These are phyloP conservation scores for Otolemur garnettii DNA, from an alignment of 2,113 vertebrate genomes.

Conservation along the genomic window DNA sequence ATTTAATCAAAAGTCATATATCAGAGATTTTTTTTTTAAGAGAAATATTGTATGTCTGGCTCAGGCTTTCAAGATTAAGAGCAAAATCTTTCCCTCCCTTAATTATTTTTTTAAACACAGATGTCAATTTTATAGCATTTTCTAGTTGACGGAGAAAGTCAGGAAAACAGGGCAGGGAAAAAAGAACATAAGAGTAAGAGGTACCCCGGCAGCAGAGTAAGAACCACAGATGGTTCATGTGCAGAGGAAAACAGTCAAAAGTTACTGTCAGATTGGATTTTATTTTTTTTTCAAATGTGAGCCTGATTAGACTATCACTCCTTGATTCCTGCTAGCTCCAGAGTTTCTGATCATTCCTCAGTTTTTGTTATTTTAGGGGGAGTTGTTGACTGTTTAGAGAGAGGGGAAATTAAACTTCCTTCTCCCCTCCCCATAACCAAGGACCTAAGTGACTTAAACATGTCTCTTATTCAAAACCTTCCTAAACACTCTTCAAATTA, in stretches of 20 bases:
- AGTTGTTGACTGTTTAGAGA: conserved; percentile 35
- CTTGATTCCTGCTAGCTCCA: not conserved
- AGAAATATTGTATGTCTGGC: not conserved
- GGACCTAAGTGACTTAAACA: conserved; percentile 68
- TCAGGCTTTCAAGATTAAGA: conserved; percentile 8
- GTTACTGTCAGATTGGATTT: not conserved
- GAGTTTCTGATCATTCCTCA: not conserved
- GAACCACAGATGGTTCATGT: not conserved
- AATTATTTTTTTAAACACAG: not conserved
- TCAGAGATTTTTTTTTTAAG: not conserved
- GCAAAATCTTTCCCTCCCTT: not conserved
- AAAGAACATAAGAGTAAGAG: not conserved
- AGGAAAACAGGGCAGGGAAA: not conserved
- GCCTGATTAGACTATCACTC: not conserved
- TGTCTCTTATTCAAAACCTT: conserved; percentile 58
- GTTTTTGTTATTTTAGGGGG: not conserved
- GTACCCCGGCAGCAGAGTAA: not conserved
- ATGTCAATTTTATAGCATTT: not conserved
- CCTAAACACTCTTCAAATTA: conserved; percentile 69
- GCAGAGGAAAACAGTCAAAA: not conserved
- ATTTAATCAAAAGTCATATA: not conserved
- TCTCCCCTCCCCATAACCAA: not conserved
- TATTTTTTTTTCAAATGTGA: not conserved
- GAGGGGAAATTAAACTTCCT: conserved; percentile 21
- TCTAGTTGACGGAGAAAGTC: not conserved